phyloP scores from a whole-genome alignment of 2,797 vertebrate species.

The Sibirionetta formosa region DNA sequence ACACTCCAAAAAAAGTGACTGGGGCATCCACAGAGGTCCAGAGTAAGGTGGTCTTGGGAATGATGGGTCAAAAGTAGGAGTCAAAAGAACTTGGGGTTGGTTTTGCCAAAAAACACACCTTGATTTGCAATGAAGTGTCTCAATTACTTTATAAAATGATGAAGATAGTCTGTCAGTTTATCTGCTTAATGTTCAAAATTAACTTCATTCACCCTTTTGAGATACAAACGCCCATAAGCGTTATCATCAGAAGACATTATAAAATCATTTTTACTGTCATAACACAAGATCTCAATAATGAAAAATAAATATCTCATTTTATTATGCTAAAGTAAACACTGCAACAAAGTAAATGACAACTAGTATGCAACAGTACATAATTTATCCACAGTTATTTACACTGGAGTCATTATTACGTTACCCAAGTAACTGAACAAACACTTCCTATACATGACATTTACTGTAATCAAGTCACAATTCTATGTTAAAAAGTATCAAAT shows the following conservation, averaged over 20 bases:
- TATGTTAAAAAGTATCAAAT: background rate
- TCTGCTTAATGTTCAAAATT: background rate
- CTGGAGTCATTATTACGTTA: background rate
- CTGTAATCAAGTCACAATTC: background rate
- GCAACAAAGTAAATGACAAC: slow-evolving; percentile 10
- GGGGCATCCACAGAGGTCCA: background rate
- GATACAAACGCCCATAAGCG: background rate
- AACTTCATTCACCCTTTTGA: background rate
- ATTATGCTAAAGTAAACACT: slow-evolving; percentile 34
- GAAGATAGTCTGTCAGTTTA: background rate
- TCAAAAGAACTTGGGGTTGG: background rate
- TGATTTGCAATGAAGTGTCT: background rate
- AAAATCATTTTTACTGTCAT: background rate
- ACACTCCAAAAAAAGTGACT: background rate
- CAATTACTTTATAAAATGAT: background rate
- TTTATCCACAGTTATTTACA: slow-evolving; percentile 20
- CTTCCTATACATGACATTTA: background rate
- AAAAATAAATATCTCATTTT: slow-evolving; percentile 26
- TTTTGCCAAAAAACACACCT: background rate
- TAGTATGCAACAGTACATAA: background rate
- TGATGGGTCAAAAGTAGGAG: background rate
- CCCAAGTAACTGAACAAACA: background rate
- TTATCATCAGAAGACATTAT: background rate
- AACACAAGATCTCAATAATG: background rate
- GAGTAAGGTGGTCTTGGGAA: background rate